Percentiles rank a stretch among this genome's conserved stretches.
phyloP scores from a whole-genome alignment of 2,113 vertebrate genomes.

The Ceratotherium simum region DNA sequence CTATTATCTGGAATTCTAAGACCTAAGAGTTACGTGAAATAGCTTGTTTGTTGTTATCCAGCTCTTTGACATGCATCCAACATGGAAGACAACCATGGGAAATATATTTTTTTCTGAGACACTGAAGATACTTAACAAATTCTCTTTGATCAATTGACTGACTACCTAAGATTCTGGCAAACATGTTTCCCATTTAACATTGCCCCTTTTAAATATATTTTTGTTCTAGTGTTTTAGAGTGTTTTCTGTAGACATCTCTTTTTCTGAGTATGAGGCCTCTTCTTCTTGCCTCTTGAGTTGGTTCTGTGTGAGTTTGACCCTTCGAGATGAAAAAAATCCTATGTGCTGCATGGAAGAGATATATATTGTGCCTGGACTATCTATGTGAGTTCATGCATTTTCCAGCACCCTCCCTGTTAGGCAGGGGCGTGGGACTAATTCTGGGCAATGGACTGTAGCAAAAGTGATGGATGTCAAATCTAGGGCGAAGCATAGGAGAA shows the following conservation, averaged over 20 bases:
- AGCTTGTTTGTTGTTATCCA: neutral
- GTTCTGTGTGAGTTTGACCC: neutral
- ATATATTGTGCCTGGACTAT: neutral
- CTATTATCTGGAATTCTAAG: neutral
- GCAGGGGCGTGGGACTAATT: neutral
- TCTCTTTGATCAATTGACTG: neutral
- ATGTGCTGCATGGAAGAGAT: neutral
- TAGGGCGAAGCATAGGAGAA: neutral
- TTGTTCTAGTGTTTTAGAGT: neutral
- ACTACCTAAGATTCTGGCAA: neutral
- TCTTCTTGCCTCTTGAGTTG: neutral
- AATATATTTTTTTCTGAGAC: neutral
- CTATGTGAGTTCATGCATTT: neutral
- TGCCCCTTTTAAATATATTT: neutral
- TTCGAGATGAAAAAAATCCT: neutral
- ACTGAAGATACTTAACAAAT: neutral
- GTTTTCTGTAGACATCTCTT: neutral
- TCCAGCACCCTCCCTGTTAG: neutral
- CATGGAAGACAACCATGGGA: neutral
- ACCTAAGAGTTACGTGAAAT: neutral
- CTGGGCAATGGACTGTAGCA: neutral
- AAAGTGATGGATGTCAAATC: neutral
- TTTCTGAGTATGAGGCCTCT: neutral
- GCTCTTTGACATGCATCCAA: neutral
- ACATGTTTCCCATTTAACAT: neutral